Base-by-base conservation (phyloP, 2,797 vertebrate genomes). In the Chlorospingus flavigularis region DNA sequence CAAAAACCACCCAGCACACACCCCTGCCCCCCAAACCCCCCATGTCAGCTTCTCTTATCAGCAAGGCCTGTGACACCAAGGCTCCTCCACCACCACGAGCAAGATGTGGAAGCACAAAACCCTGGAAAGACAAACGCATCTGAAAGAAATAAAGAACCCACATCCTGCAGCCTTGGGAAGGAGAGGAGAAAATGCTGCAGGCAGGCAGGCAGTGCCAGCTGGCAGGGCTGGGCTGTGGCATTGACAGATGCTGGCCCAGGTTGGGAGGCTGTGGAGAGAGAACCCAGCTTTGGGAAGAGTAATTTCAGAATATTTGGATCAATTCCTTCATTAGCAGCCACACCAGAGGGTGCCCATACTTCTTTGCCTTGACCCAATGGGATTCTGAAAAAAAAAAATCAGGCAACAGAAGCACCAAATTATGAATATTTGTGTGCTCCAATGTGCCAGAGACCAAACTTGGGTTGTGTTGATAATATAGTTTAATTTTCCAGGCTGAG, bases 1-100 rank as follows among this genome's bases (percentile, higher is more conserved):
- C 6, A 26, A 16, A 26, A 25, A 25, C 13, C 13, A 17, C 19
- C 1, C 0, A 67, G 17, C n/a, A 72, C 21, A 4, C 0, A 0
- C 1, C 51, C 37, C 40, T 4, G 2, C 20, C 24, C 45, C 16
- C 5, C 13, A 65, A 50, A 2, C 2, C 25, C 19, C 13, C 10
- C 14, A 1, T 8, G 19, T 16, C 42, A 70, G 39, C 19, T 45
- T 62, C 61, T 45, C 58, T 50, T 17, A 1, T 26, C 42, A 73
- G 39, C 62, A n/a, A 55, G 42, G 30, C 12, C 28, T 40, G 7
- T 2, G 1, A 57, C 66, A 61, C 58, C 83, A 47, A 58, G 31
- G 35, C 26, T 53, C n/a, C 37, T 37, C 47, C 37, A 26, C 8
- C 57, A 42, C 15, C 40, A 7, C 0, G 18, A 58, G 28, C 39